Conservation (phyloP, 2,113 vertebrate genomes). For the Noctilio leporinus region DNA sequence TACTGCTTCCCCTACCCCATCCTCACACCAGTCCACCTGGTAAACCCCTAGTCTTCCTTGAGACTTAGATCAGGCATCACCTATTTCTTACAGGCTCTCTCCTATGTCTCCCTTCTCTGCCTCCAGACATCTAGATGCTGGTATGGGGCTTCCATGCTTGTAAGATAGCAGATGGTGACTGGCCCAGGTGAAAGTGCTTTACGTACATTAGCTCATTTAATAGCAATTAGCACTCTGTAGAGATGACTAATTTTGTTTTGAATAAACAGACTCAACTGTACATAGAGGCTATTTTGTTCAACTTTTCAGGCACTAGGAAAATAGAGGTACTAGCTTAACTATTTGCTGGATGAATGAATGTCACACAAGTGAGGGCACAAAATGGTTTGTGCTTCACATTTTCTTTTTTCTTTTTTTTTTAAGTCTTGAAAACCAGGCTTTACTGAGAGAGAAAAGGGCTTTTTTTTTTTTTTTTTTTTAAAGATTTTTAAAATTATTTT, state of each 20-base stretch:
- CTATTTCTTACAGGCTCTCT: neutral
- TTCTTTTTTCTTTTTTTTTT: no score
- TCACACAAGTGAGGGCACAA: neutral
- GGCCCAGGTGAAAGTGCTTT: neutral
- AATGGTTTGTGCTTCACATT: neutral
- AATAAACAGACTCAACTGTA: neutral
- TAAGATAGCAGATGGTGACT: neutral
- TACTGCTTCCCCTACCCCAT: neutral
- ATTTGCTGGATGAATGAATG: neutral
- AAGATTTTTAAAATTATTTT: no score
- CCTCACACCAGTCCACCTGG: neutral
- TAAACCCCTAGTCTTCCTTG: neutral
- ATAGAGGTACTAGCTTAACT: neutral
- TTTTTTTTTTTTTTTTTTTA: no score
- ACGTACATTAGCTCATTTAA: neutral
- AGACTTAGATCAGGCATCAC: neutral
- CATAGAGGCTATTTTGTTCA: neutral
- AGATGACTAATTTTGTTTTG: neutral
- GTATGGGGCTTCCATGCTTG: neutral
- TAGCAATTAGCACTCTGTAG: neutral
- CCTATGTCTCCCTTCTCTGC: neutral
- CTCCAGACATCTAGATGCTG: neutral
- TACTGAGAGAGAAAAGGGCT: no score
- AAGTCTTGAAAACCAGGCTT: no score
- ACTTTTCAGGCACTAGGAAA: neutral